These are phyloP conservation scores for Streblospio benedicti DNA, from an alignment of 1,140 invertebrate species.

Conservation along the genomic window DNA sequence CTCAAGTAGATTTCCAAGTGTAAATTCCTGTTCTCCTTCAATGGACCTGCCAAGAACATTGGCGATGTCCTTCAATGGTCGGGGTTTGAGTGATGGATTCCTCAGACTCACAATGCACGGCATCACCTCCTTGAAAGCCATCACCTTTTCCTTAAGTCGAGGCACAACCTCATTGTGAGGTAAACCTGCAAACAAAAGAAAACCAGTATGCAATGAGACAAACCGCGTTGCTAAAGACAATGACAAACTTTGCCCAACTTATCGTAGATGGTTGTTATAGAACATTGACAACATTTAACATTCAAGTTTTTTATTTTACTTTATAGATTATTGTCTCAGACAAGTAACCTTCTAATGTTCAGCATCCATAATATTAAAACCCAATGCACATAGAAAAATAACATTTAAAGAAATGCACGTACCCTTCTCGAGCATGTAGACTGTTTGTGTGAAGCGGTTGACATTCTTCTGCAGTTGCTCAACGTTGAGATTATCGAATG, in stretches of 20 bases:
- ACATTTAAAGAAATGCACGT: too few species aligned
- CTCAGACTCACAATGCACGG: conserved; percentile 43
- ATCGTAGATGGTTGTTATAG: too few species aligned
- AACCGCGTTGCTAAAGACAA: background rate
- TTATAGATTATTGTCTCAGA: too few species aligned
- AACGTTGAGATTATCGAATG: conserved; percentile 43
- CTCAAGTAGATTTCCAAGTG: conserved; percentile 41
- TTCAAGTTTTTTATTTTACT: too few species aligned
- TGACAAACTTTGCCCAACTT: too few species aligned
- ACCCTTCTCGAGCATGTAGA: conserved; percentile 47
- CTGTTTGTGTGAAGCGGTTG: conserved; percentile 43
- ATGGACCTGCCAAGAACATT: conserved; percentile 40
- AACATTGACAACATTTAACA: too few species aligned
- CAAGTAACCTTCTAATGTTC: too few species aligned
- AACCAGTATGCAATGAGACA: background rate
- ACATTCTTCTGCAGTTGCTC: conserved; percentile 44
- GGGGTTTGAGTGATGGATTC: conserved; percentile 40
- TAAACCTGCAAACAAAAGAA: conserved; percentile 41
- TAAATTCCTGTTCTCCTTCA: conserved; percentile 38
- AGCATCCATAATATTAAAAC: too few species aligned
- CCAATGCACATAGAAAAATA: too few species aligned
- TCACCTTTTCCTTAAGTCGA: conserved; percentile 63
- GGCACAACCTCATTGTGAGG: conserved; percentile 68
- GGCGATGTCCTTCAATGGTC: conserved; percentile 44
- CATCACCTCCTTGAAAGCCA: conserved; percentile 64